Conservation (phyloP, 2,797 vertebrate genomes). For the Girardinus metallicus region DNA sequence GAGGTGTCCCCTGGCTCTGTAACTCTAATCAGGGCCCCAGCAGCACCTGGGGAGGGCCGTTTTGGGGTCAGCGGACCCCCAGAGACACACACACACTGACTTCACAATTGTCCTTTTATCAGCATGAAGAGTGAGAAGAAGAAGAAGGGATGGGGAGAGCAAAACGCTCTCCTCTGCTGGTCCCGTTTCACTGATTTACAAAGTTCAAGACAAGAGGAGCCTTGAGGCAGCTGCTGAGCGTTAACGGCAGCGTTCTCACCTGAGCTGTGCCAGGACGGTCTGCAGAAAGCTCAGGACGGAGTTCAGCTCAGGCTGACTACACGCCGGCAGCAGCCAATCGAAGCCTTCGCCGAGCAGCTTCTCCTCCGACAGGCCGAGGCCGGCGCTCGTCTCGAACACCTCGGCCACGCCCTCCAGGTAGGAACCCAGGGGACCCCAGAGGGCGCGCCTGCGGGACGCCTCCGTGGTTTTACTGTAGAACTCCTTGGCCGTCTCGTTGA, state of each 20-base stretch:
- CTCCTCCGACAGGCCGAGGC: conserved; percentile 89
- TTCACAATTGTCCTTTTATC: conserved; percentile 72
- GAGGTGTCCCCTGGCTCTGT: conserved; percentile 61
- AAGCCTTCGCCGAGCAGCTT: conserved; percentile 94
- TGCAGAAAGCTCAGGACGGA: conserved; percentile 89
- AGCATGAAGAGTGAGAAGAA: conserved; percentile 41
- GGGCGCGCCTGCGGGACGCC: conserved; percentile 82
- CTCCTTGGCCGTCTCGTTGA: conserved; percentile 89
- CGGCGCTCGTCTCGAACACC: conserved; percentile 90
- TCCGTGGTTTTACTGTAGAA: conserved; percentile 92
- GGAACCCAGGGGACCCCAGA: conserved; percentile 91
- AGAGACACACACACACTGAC: conserved; percentile 56
- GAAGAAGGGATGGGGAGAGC: conserved; percentile 29
- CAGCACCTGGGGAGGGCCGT: conserved; percentile 74
- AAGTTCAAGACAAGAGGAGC: conserved; percentile 3
- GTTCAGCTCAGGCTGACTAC: conserved; percentile 88
- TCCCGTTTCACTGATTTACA: conserved; percentile 35
- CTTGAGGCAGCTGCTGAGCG: conserved; percentile 1
- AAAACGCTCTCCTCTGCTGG: conserved; percentile 31
- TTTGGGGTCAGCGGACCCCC: conserved; percentile 55
- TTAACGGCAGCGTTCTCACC: conserved; percentile 83
- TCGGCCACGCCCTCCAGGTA: conserved; percentile 94
- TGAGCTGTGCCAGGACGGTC: conserved; percentile 87
- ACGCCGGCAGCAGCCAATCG: conserved; percentile 91
- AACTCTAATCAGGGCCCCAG: conserved; percentile 74